Conservation (phyloP, 2,888 invertebrate species). For the Erannis defoliaria region DNA sequence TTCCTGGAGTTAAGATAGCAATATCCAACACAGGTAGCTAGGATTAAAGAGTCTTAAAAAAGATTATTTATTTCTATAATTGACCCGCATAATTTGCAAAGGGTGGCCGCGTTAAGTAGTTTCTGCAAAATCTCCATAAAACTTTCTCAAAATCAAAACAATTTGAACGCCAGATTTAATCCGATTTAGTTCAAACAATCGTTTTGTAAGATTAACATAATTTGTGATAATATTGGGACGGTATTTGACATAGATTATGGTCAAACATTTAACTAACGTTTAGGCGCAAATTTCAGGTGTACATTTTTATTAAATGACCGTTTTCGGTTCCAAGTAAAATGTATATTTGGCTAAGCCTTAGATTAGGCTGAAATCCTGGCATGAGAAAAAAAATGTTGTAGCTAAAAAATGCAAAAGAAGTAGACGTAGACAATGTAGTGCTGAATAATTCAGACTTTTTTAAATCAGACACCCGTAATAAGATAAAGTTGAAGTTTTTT, state of each 20-base stretch:
- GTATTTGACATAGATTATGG: neutral
- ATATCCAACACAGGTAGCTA: slow-evolving; percentile 5
- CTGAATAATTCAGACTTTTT: no score
- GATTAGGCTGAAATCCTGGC: no score
- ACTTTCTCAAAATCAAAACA: neutral
- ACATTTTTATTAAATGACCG: neutral
- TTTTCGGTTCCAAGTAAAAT: no score
- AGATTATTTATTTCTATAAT: neutral
- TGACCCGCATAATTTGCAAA: slow-evolving; percentile 22
- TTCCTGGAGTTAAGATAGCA: neutral
- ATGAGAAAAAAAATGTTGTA: no score
- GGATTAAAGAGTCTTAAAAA: neutral
- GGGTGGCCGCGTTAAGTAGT: neutral
- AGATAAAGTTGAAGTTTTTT: no score
- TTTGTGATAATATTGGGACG: slow-evolving; percentile 23
- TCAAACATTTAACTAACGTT: neutral
- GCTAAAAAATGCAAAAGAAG: no score
- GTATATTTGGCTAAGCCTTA: neutral
- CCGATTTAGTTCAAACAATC: slow-evolving; percentile 20
- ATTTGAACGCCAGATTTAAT: slow-evolving; percentile 5
- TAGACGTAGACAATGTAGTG: no score
- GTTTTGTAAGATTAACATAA: slow-evolving; percentile 17
- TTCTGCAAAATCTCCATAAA: neutral
- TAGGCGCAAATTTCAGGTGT: neutral
- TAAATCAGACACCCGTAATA: no score